Evolutionary conservation across 2,113 vertebrate species (phyloP).

Genomic region (Poeciliopsis turrubarensis): DNA sequence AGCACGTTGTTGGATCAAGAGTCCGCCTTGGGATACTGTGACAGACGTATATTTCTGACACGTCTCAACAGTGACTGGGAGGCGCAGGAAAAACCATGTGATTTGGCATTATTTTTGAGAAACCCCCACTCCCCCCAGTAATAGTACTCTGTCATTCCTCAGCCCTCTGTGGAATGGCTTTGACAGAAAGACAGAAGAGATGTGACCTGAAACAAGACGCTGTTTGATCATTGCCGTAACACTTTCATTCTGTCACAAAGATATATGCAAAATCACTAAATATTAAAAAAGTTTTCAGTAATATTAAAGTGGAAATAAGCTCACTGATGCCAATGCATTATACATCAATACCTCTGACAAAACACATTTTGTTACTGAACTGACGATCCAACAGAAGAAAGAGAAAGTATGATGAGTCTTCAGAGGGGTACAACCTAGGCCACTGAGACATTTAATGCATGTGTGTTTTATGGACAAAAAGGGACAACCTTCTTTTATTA

Average conservation of each 20-base stretch:
- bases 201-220: constrained; percentile 78
- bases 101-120: constrained; percentile 70
- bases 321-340: constrained; percentile 74
- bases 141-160: constrained; percentile 49
- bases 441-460: constrained; percentile 45
- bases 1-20: constrained; percentile 59
- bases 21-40: constrained; percentile 67
- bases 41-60: constrained; percentile 72
- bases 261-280: constrained; percentile 69
- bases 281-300: constrained; percentile 75
- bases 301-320: constrained; percentile 74
- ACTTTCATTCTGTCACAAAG: constrained; percentile 82
- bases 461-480: constrained; percentile 9
- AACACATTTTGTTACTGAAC: constrained; percentile 79
- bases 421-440: constrained; percentile 43
- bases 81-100: constrained; percentile 62
- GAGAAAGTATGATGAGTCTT: constrained; percentile 62
- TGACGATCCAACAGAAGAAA: constrained; percentile 70
- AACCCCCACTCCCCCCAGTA: constrained; percentile 60
- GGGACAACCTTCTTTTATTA: constrained; percentile 9
- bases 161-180: constrained; percentile 62
- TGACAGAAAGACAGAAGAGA: constrained; percentile 74
- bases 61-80: constrained; percentile 52
- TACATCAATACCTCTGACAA: constrained; percentile 80
- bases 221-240: constrained; percentile 77